Evolutionary conservation across 2,888 invertebrate species (phyloP), one percentile per base, ranked within the genome.

Genomic region (Patella depressa): DNA sequence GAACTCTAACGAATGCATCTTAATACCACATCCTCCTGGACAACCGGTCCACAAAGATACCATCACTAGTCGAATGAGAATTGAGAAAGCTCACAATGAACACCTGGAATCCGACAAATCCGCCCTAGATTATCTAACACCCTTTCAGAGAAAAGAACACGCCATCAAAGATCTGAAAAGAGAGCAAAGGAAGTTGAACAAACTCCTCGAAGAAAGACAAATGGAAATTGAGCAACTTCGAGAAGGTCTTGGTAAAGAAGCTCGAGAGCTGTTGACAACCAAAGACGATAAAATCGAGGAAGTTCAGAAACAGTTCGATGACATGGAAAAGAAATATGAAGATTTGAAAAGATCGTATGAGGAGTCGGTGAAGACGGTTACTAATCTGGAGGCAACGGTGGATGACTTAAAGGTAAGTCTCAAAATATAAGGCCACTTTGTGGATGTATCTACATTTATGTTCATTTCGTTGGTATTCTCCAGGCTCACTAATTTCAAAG

Each of bases 81-180:
- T 65, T 65, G 65, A 65, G 24, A 65, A 65, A 24, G 65, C 65
- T 24, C 65, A 65, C 15, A 65, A 65, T 65, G 65, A 65, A 65
- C 65, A 65, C 65, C 12, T 65, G 24, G 65, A 65, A 15, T 24
- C 65, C 15, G 65, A 65, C 19, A 65, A 65, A 15, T 65, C 65
- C 3, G 12, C 65, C 4, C 24, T 65, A 14, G 81, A 81, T 9
- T 88, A 88, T 78, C 74, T 85, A 76, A 88, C 88, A 4, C 88
- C 88, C 4, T 84, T 84, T 65, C 88, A 88, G 78, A 80, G 87
- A 54, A 88, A 86, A 73, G 88, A 87, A 19, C 82, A 83, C 19
- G 71, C 84, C 19, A 78, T 88, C 15, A 83, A 80, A 59, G 84
- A 86, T 34, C 72, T 87, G 34, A 86, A 81, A 76, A 77, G 79